A percentile compares a stretch with the other conserved stretches of the same genome.
phyloP scores from a whole-genome alignment of 2,113 vertebrate genomes.

The Chaetodon trifascialis region DNA sequence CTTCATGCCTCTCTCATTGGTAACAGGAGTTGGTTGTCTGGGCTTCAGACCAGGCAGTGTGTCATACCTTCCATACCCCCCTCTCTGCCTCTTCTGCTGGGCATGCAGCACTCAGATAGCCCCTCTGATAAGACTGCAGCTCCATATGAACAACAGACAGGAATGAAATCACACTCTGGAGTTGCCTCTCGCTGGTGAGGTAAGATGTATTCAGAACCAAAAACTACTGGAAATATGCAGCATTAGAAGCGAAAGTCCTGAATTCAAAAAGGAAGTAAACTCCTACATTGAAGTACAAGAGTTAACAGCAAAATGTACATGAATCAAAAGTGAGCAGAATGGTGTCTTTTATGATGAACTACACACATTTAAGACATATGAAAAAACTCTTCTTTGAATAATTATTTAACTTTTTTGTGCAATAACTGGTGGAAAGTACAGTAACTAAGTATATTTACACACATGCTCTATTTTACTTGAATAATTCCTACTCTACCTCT shows the following conservation, averaged over 20 bases:
- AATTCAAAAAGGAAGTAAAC: background rate
- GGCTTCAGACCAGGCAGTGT: constrained; percentile 66
- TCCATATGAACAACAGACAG: constrained; percentile 15
- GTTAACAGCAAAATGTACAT: background rate
- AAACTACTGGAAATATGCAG: background rate
- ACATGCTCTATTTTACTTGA: background rate
- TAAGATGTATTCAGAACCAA: background rate
- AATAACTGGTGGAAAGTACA: too few relatives aligned
- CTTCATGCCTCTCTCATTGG: constrained; percentile 54
- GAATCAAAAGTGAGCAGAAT: background rate
- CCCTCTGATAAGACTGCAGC: constrained; percentile 37
- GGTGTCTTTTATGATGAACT: background rate
- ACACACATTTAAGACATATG: background rate
- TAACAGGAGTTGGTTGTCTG: constrained; percentile 69
- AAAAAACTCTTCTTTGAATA: background rate
- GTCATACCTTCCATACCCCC: constrained; percentile 71
- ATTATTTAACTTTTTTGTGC: background rate
- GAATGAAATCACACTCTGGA: background rate
- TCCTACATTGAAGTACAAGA: background rate
- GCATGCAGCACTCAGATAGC: constrained; percentile 25
- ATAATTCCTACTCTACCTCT: background rate
- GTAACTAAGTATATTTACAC: too few relatives aligned
- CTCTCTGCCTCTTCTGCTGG: constrained; percentile 16
- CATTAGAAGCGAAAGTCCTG: background rate
- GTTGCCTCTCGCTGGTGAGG: background rate